Evolutionary conservation across 2,888 invertebrate species (phyloP).

Genomic region (Augiades crinisus): DNA sequence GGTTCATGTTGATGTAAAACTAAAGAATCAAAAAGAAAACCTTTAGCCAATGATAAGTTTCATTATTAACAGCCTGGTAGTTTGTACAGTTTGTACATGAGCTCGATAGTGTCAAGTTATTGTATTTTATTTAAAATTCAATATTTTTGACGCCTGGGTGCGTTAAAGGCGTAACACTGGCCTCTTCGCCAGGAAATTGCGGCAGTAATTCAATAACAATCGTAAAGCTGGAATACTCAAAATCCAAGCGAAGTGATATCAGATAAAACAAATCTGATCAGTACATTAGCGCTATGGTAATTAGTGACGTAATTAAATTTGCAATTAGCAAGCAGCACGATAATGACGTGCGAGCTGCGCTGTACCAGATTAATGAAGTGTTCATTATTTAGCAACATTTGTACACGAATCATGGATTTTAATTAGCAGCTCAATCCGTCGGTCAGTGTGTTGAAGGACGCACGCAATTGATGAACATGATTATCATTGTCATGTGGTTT

Average conservation of each 20-base stretch:
- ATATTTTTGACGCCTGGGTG: too few relatives aligned
- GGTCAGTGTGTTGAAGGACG: slow-evolving; percentile 7
- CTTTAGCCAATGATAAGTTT: too few relatives aligned
- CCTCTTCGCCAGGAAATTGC: too few relatives aligned
- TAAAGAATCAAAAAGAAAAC: too few relatives aligned
- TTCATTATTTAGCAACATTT: slow-evolving; percentile 23
- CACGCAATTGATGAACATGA: not conserved
- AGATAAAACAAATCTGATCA: slow-evolving; percentile 11
- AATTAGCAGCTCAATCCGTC: slow-evolving; percentile 17
- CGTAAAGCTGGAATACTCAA: too few relatives aligned
- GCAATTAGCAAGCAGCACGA: slow-evolving; percentile 17
- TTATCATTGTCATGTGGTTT: not conserved
- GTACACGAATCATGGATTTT: slow-evolving; percentile 18
- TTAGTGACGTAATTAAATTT: slow-evolving; percentile 20
- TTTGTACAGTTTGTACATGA: too few relatives aligned
- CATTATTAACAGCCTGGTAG: too few relatives aligned
- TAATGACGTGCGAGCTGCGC: slow-evolving; percentile 15
- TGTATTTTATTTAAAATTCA: too few relatives aligned
- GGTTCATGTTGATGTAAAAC: too few relatives aligned
- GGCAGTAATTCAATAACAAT: too few relatives aligned
- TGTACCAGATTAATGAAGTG: slow-evolving; percentile 16
- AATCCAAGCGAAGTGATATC: not conserved
- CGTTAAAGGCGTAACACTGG: too few relatives aligned
- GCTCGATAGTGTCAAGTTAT: too few relatives aligned
- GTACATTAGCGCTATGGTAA: slow-evolving; percentile 10